Conservation (phyloP, 2,888 invertebrate species). For the Xanthorhoe designata region DNA sequence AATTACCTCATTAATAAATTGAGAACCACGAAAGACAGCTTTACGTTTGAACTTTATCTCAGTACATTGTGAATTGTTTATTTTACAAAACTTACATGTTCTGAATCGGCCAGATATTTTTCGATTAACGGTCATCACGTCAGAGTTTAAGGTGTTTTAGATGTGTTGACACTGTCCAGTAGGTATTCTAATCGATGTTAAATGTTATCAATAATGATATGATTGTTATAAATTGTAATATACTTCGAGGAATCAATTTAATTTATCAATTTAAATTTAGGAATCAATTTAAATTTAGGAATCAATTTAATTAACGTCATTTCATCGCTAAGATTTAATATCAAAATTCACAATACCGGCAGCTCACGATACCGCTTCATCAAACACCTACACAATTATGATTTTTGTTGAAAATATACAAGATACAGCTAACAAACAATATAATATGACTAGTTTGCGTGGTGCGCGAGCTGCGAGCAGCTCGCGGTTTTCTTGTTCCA, state of each 20-base stretch:
- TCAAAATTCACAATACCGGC: conserved; percentile 1
- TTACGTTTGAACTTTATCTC: too few relatives aligned
- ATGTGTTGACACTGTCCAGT: conserved; percentile 4
- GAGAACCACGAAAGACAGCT: not conserved
- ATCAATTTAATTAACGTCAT: conserved; percentile 5
- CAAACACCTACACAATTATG: conserved; percentile 14
- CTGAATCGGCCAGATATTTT: conserved; percentile 4
- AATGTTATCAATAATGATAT: conserved; percentile 8
- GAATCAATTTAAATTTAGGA: conserved; percentile 3
- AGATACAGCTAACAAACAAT: not conserved
- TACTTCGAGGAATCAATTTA: conserved; percentile 1
- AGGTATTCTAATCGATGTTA: conserved; percentile 9
- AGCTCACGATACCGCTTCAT: not conserved
- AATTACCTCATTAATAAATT: not conserved
- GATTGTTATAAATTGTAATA: too few relatives aligned
- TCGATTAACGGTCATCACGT: conserved; percentile 4
- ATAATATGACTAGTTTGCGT: too few relatives aligned
- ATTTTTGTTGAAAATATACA: not conserved
- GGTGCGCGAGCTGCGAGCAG: too few relatives aligned
- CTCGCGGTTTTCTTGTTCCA: too few relatives aligned
- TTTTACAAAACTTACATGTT: not conserved
- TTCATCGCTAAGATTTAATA: conserved; percentile 15
- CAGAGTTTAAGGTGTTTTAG: conserved; percentile 12
- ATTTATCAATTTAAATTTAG: too few relatives aligned
- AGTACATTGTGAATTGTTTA: not conserved